phyloP scores from a whole-genome alignment of 2,888 invertebrate genomes.

The Drosophila demipolita region DNA sequence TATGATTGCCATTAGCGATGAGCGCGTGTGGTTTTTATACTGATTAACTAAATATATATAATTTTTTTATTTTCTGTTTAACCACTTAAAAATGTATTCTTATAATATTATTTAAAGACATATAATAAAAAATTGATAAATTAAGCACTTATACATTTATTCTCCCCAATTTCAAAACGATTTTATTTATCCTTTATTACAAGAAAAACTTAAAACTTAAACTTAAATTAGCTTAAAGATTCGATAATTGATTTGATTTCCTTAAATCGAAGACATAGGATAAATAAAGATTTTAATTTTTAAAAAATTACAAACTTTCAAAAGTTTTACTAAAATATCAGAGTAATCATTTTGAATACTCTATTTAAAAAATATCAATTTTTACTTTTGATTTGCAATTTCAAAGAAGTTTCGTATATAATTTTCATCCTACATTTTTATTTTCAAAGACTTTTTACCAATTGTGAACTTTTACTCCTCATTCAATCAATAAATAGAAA shows the following conservation, averaged over 20 bases:
- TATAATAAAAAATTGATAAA: neutral
- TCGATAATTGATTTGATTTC: neutral
- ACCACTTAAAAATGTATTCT: neutral
- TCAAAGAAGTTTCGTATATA: neutral
- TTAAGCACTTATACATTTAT: neutral
- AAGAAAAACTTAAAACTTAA: neutral
- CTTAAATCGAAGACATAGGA: neutral
- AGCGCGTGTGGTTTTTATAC: neutral
- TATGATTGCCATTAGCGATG: constrained; percentile 14
- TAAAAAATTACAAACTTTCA: neutral
- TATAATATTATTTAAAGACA: neutral
- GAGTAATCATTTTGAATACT: neutral
- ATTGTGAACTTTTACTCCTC: neutral
- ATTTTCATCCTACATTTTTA: too few species aligned
- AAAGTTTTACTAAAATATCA: neutral
- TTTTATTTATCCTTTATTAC: neutral
- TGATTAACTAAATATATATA: neutral
- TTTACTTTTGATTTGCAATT: neutral
- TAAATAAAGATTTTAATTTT: neutral
- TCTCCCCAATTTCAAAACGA: neutral
- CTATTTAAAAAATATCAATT: neutral
- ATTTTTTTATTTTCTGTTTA: neutral
- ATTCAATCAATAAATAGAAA: neutral
- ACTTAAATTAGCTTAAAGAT: neutral
- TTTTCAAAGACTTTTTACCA: neutral